These are phyloP conservation scores for Helicoverpa armigera DNA, from an alignment of 1,140 invertebrate species.

Conservation along the genomic window DNA sequence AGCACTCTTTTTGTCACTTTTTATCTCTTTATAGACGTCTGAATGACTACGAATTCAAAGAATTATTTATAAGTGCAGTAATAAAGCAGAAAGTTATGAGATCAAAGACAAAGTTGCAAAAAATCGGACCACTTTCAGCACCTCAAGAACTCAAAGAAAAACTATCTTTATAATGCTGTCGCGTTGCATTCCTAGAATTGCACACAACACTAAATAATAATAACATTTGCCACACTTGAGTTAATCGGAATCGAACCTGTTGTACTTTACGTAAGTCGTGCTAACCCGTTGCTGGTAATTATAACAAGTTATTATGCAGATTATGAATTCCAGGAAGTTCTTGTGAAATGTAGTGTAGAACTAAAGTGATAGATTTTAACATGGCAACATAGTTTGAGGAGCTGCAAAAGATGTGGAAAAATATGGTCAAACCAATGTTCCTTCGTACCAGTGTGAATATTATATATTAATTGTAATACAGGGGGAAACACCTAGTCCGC, in stretches of 20 bases:
- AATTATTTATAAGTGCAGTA: no score
- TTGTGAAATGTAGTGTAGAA: conserved; percentile 22
- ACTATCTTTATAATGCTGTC: not conserved
- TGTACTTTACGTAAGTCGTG: conserved; percentile 35
- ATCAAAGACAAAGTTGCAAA: no score
- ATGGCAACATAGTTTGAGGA: not conserved
- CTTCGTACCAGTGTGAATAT: no score
- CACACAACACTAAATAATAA: conserved; percentile 15
- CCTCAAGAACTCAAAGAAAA: not conserved
- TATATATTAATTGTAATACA: no score
- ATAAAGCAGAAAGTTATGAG: no score
- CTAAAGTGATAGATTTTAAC: conserved; percentile 5
- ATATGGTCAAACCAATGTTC: no score
- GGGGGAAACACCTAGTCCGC: no score
- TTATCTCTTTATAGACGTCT: no score
- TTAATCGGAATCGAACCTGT: conserved; percentile 40
- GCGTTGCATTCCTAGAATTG: not conserved
- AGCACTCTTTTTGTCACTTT: no score
- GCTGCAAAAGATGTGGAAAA: no score
- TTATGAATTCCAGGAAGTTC: conserved; percentile 33
- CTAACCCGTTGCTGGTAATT: not conserved
- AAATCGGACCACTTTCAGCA: not conserved
- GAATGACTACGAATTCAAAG: no score
- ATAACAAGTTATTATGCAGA: conserved; percentile 14
- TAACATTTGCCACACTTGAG: conserved; percentile 30